Conservation (phyloP, 2,113 vertebrate species). For the Paedocypris sp. region DNA sequence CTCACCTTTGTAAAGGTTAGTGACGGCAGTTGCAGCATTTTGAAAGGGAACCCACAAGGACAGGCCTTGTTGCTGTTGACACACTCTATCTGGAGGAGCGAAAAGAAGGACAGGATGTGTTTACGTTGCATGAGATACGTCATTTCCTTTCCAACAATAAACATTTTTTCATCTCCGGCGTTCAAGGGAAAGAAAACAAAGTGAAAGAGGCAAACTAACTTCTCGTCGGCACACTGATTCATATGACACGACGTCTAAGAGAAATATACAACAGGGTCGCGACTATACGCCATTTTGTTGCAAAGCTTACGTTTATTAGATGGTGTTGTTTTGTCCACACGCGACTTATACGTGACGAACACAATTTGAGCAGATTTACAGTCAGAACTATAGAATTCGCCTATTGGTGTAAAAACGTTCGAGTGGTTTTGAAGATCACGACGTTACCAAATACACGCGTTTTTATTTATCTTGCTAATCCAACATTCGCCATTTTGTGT, state of each 20-base stretch:
- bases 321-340: neutral
- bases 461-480: constrained; percentile 20
- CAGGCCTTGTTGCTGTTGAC: constrained; percentile 95
- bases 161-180: neutral
- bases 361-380: too few relatives aligned
- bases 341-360: neutral
- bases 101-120: constrained; percentile 12
- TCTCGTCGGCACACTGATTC: neutral
- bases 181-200: neutral
- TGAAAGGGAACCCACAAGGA: constrained; percentile 97
- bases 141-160: neutral
- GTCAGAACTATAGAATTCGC: too few relatives aligned
- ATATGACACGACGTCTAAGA: neutral
- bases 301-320: constrained; percentile 8
- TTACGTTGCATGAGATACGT: neutral
- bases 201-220: neutral
- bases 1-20: constrained; percentile 95
- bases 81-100: constrained; percentile 77
- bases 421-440: too few relatives aligned
- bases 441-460: too few relatives aligned
- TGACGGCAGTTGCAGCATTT: constrained; percentile 95
- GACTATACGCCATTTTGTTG: constrained; percentile 39
- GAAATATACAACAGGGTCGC: neutral
- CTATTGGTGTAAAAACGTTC: too few relatives aligned
- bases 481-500: constrained; percentile 57